Percentiles rank a stretch among this genome's conserved stretches.
These are phyloP conservation scores for Lepidurus arcticus DNA, from an alignment of 1,140 invertebrate genomes.

Conservation along the genomic window DNA sequence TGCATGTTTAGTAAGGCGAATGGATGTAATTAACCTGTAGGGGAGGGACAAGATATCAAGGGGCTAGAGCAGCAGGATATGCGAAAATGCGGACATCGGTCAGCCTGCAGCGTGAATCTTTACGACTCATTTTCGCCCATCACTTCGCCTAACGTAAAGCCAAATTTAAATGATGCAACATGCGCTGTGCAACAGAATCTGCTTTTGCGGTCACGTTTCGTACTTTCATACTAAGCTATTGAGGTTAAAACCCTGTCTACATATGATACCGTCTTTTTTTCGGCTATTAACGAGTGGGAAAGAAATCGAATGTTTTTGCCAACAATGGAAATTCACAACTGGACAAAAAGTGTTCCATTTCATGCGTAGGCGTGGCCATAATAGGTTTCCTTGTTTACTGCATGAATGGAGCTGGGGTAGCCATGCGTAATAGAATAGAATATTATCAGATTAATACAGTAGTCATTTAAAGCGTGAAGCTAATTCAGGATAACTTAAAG, in stretches of 20 bases:
- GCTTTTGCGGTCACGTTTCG: not conserved
- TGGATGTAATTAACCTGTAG: not conserved
- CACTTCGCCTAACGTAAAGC: not conserved
- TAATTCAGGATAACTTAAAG: too few relatives aligned
- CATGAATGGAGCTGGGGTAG: too few relatives aligned
- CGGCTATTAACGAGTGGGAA: not conserved
- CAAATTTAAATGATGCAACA: not conserved
- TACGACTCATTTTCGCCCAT: not conserved
- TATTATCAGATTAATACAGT: too few relatives aligned
- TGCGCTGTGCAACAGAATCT: not conserved
- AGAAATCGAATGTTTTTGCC: not conserved
- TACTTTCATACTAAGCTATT: not conserved
- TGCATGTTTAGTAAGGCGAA: not conserved
- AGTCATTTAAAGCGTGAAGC: too few relatives aligned
- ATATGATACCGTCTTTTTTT: not conserved
- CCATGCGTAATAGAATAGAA: too few relatives aligned
- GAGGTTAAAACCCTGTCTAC: not conserved
- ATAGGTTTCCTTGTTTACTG: too few relatives aligned
- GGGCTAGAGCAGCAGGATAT: not conserved
- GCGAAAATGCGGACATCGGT: not conserved
- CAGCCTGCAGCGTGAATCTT: not conserved
- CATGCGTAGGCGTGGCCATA: too few relatives aligned
- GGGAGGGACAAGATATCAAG: not conserved
- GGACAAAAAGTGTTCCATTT: too few relatives aligned
- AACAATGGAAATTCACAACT: not conserved